Conservation (phyloP, 2,888 invertebrate genomes). For the Rhodophaea formosa region DNA sequence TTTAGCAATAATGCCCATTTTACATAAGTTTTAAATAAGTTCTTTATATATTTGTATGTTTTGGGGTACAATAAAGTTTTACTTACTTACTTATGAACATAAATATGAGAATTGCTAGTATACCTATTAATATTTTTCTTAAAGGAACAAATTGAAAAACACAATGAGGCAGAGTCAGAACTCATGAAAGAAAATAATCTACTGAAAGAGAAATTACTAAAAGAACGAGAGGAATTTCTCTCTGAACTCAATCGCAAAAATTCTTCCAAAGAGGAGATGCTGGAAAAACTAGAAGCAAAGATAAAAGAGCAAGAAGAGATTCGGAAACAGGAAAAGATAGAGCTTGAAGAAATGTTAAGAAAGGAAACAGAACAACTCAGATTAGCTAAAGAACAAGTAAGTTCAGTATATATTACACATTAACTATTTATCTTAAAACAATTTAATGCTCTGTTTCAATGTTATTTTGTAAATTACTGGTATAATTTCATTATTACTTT, state of each 20-base stretch:
- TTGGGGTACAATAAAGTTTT: no score
- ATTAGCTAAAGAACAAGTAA: constrained; percentile 71
- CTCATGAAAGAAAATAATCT: constrained; percentile 69
- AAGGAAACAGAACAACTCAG: constrained; percentile 63
- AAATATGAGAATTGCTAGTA: no score
- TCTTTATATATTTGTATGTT: no score
- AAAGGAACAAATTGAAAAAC: constrained; percentile 66
- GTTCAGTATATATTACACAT: neutral
- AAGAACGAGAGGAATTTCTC: constrained; percentile 76
- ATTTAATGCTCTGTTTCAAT: no score
- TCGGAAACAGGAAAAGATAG: constrained; percentile 63
- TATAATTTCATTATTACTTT: no score
- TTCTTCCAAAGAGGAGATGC: constrained; percentile 73
- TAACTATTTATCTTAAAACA: no score
- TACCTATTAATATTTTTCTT: constrained; percentile 24
- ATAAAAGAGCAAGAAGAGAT: constrained; percentile 73
- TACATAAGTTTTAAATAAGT: no score
- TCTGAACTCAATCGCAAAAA: constrained; percentile 70
- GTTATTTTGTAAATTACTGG: no score
- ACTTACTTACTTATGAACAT: no score
- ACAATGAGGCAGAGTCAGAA: constrained; percentile 63
- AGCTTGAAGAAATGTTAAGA: constrained; percentile 58
- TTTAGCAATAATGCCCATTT: no score
- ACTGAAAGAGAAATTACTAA: constrained; percentile 68
- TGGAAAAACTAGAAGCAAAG: constrained; percentile 71